These are phyloP conservation scores for Phoxinus dragarum DNA, from an alignment of 2,797 vertebrate genomes.

Conservation along the genomic window DNA sequence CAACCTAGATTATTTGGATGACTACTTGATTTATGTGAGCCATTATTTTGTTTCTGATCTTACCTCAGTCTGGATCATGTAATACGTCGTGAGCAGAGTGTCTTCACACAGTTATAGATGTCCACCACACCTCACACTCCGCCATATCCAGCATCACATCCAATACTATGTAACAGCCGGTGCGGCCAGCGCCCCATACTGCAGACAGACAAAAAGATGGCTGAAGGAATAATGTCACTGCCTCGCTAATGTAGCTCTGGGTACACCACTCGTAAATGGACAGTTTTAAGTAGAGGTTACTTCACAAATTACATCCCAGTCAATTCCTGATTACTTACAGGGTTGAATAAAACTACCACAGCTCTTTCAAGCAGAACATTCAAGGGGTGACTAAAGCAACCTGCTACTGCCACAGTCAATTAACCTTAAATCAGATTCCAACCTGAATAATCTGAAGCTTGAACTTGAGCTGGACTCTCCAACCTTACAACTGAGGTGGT, in stretches of 20 bases:
- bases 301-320: conserved; percentile 12
- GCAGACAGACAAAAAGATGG: conserved; percentile 20
- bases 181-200: conserved; percentile 90
- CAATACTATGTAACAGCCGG: conserved; percentile 88
- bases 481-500: neutral
- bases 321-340: neutral
- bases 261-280: neutral
- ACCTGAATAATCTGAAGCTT: neutral
- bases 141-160: conserved; percentile 95
- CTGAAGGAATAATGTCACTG: neutral
- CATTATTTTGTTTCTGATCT: conserved; percentile 41
- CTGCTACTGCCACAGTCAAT: neutral
- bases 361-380: conserved; percentile 10
- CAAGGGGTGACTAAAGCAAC: conserved; percentile 1
- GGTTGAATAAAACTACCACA: neutral
- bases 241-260: neutral
- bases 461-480: neutral
- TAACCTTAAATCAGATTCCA: neutral
- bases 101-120: conserved; percentile 91
- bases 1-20: neutral
- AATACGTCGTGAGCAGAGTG: conserved; percentile 85
- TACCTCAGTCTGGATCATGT: conserved; percentile 92
- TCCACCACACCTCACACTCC: conserved; percentile 87
- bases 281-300: neutral
- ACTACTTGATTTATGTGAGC: neutral